These are phyloP conservation scores for Carlito syrichta DNA, from an alignment of 2,113 vertebrate species.

Conservation along the genomic window DNA sequence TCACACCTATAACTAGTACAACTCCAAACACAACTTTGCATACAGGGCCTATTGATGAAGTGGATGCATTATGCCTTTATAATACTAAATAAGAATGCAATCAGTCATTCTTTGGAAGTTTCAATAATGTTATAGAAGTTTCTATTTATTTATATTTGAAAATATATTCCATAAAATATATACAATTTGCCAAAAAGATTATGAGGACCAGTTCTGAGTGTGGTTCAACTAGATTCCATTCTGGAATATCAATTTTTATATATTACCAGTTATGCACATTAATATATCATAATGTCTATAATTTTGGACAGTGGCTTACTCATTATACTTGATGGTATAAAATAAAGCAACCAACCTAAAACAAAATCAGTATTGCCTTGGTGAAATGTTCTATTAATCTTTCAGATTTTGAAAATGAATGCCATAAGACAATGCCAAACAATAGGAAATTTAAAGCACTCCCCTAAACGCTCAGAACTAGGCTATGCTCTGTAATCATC, in stretches of 20 bases:
- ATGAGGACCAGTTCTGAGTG: not conserved
- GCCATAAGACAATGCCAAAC: not conserved
- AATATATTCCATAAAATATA: not conserved
- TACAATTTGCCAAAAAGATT: not conserved
- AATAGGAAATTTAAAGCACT: not conserved
- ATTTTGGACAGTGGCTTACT: slow-evolving; percentile 10
- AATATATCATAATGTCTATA: not conserved
- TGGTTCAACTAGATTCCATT: not conserved
- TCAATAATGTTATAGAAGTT: not conserved
- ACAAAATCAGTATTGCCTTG: slow-evolving; percentile 8
- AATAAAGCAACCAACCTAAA: not conserved
- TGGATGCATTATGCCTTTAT: not conserved
- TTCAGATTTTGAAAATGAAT: slow-evolving; percentile 30
- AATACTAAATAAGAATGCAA: not conserved
- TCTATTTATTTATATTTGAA: not conserved
- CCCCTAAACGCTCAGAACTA: not conserved
- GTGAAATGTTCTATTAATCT: slow-evolving; percentile 18
- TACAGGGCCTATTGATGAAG: not conserved
- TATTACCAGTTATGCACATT: slow-evolving; percentile 25
- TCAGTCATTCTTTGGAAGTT: not conserved
- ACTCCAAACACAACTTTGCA: not conserved
- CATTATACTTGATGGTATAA: slow-evolving; percentile 17
- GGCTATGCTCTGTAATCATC: not conserved
- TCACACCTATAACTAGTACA: not conserved
- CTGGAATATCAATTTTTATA: slow-evolving; percentile 13